Evolutionary conservation across 2,888 invertebrate species (phyloP).

Genomic region (Hirudinaria manillensis): DNA sequence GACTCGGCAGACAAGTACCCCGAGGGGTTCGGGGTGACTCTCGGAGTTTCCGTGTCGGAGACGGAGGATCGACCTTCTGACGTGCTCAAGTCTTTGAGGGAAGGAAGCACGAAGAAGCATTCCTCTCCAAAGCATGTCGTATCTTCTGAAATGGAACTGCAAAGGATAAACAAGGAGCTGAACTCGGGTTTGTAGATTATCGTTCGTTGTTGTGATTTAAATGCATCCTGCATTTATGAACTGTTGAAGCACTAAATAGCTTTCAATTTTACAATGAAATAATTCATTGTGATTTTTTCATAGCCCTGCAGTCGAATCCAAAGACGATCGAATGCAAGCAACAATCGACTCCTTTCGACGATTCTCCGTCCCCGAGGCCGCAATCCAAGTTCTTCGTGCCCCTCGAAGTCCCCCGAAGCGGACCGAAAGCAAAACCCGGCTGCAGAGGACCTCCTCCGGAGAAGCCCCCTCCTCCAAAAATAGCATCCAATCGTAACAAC

Average conservation of each 20-base stretch:
- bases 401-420: conserved; percentile 6
- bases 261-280: too few species aligned
- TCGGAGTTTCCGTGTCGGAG: conserved; percentile 43
- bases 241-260: too few species aligned
- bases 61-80: conserved; percentile 45
- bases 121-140: conserved; percentile 48
- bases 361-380: neutral
- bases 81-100: conserved; percentile 23
- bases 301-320: neutral
- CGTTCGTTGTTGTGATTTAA: too few species aligned
- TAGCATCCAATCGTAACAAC: conserved; percentile 17
- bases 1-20: conserved; percentile 53
- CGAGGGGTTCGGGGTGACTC: conserved; percentile 47
- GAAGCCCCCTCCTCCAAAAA: conserved; percentile 26
- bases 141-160: conserved; percentile 48
- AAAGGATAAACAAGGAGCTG: conserved; percentile 46
- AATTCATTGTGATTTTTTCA: neutral
- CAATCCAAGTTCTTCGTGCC: conserved; percentile 12
- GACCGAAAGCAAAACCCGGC: neutral
- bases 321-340: neutral
- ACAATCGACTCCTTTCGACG: neutral
- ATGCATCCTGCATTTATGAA: too few species aligned
- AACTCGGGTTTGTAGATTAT: neutral
- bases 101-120: conserved; percentile 6
- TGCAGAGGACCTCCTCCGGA: conserved; percentile 10